These are phyloP conservation scores for Drosophila melanica DNA, from an alignment of 1,140 invertebrate species.

Conservation along the genomic window DNA sequence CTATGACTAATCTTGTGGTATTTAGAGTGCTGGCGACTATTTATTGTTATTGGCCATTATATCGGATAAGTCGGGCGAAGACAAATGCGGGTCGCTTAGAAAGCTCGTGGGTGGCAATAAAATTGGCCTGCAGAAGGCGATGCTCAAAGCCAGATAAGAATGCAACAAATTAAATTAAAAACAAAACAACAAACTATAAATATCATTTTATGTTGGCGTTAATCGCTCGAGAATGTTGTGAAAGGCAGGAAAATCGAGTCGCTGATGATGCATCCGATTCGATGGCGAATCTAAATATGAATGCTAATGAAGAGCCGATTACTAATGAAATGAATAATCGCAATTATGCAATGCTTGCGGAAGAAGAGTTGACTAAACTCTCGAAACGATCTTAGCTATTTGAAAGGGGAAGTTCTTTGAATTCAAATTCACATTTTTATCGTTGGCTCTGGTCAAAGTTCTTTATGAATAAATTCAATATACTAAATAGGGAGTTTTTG, in stretches of 20 bases:
- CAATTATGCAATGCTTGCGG: constrained; percentile 37
- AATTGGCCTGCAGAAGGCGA: constrained; percentile 6
- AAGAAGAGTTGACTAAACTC: constrained; percentile 33
- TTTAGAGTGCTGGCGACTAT: constrained; percentile 66
- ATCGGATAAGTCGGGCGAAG: constrained; percentile 41
- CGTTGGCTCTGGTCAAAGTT: not conserved
- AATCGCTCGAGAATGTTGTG: constrained; percentile 65
- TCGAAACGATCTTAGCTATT: constrained; percentile 19
- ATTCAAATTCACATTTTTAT: no score
- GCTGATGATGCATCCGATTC: constrained; percentile 55
- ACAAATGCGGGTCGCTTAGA: constrained; percentile 51
- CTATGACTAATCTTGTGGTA: constrained; percentile 70
- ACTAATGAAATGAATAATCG: constrained; percentile 23
- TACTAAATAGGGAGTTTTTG: not conserved
- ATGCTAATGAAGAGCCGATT: constrained; percentile 31
- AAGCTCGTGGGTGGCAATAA: constrained; percentile 58
- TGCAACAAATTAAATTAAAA: constrained; percentile 15
- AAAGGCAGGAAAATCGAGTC: constrained; percentile 55
- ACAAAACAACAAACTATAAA: constrained; percentile 12
- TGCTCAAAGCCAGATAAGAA: constrained; percentile 45
- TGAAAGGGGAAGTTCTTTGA: constrained; percentile 24
- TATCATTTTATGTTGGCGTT: constrained; percentile 57
- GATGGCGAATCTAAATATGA: constrained; percentile 13
- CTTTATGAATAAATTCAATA: not conserved
- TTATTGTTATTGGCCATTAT: constrained; percentile 34